Conservation (phyloP, 1,140 invertebrate genomes). For the Sminthurides bifidus region DNA sequence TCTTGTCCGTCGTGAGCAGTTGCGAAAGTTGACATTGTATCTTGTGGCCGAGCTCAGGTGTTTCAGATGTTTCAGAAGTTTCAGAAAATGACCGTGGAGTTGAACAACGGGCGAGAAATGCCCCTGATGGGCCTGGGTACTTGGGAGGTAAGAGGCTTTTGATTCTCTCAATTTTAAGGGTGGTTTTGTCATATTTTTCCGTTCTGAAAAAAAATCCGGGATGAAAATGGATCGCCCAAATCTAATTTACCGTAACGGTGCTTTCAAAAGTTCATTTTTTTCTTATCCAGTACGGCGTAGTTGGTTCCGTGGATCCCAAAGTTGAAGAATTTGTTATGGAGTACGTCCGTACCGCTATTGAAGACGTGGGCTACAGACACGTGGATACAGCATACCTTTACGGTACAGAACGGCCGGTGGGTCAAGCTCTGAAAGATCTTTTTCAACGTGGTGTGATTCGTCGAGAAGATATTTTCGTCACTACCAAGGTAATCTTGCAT, state of each 20-base stretch:
- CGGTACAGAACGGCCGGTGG: slow-evolving; percentile 36
- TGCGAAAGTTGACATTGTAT: too few relatives aligned
- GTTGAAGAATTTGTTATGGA: slow-evolving; percentile 25
- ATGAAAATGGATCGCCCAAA: too few relatives aligned
- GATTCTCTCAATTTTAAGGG: background rate
- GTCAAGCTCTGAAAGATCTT: slow-evolving; percentile 34
- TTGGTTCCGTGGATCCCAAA: background rate
- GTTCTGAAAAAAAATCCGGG: too few relatives aligned
- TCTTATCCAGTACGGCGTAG: background rate
- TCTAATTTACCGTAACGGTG: background rate
- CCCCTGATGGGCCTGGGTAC: slow-evolving; percentile 11
- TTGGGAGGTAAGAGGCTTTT: slow-evolving; percentile 4
- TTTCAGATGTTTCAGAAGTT: too few relatives aligned
- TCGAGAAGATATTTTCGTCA: slow-evolving; percentile 37
- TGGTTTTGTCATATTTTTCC: too few relatives aligned
- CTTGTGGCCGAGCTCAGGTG: too few relatives aligned
- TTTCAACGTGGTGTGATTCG: slow-evolving; percentile 34
- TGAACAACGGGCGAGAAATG: slow-evolving; percentile 8
- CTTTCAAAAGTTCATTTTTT: background rate
- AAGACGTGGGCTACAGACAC: slow-evolving; percentile 35
- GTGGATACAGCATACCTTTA: slow-evolving; percentile 36
- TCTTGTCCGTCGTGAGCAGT: too few relatives aligned
- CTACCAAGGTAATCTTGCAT: slow-evolving; percentile 33
- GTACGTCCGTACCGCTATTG: too few relatives aligned
- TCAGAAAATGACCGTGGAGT: too few relatives aligned